phyloP scores from a whole-genome alignment of 2,113 vertebrate species.

The Neofelis nebulosa region DNA sequence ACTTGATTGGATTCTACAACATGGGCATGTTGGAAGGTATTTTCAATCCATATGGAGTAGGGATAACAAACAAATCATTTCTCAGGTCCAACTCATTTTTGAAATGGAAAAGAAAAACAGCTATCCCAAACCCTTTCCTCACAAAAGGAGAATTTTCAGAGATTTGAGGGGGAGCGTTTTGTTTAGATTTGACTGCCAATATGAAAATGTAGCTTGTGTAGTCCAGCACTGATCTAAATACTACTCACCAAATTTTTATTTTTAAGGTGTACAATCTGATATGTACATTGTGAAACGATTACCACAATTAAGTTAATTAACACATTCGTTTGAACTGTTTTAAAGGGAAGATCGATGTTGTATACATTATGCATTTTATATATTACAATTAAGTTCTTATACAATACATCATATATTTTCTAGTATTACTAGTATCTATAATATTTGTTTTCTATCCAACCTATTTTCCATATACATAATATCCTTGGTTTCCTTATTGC shows the following conservation, averaged over 20 bases:
- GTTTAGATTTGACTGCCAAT: neutral
- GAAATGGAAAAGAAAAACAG: neutral
- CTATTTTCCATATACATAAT: neutral
- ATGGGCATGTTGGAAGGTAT: neutral
- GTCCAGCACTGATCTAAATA: neutral
- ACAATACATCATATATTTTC: neutral
- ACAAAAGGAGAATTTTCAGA: neutral
- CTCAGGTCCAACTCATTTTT: neutral
- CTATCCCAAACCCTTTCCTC: neutral
- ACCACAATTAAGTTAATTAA: neutral
- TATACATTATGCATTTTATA: neutral
- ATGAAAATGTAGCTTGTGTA: neutral
- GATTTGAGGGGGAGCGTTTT: neutral
- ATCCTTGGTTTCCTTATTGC: neutral
- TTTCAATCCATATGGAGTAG: neutral
- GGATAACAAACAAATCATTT: neutral
- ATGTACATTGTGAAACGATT: neutral
- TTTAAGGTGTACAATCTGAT: neutral
- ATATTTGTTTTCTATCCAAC: neutral
- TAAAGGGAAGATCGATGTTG: neutral
- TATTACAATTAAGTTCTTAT: neutral
- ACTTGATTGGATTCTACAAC: neutral
- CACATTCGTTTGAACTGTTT: neutral
- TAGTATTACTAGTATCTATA: neutral
- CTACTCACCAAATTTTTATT: neutral